Base-by-base conservation (phyloP, 2,888 invertebrate genomes). In the Dysmachus trigonus region DNA sequence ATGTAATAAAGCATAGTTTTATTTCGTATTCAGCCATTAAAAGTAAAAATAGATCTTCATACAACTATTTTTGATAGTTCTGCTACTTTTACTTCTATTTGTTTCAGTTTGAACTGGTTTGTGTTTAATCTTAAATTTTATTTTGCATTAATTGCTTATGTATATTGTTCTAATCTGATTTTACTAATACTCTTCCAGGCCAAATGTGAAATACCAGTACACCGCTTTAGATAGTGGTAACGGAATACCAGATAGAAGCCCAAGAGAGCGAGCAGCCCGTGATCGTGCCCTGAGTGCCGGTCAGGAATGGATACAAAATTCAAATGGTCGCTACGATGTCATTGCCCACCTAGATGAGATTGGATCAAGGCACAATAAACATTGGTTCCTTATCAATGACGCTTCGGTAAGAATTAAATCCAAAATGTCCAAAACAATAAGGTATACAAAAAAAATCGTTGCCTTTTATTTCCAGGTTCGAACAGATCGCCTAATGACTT, bases 381-480 rank as follows among this genome's bases (percentile, higher is more conserved):
- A 97, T 91, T 98, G 98, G 98, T 98, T 98, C 91, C 94, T 96
- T 33, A 96, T 98, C 87, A 95, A 95, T 90, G 98, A 98, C 92
- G 95, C 95, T 89, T 95, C 95, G 92, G 95, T 95, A 88, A 89
- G 35, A 27, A 27, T 77, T 2, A 10, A 31, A 0, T 90, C 86
- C 7, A 30, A 31, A 41, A 15, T 22, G 8, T 27, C 5, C 5
- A 4, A 27, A 83, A 72, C 71, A 15, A 22, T 72, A 38, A 1
- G n/a, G 18, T n/a, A n/a, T n/a, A 18, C 15, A 1, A n/a, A 18
- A 1, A n/a, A 51, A 81, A 18, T 53, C 27, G 4, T n/a, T 47
- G 15, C 13, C 1, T 10, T 30, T 33, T 33, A 33, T 31, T 10
- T 10, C 27, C 71, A 92, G 92, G 91, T 92, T 35, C 92, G 92